Evolutionary conservation across 1,140 invertebrate species (phyloP), one percentile per base, ranked within the genome.

Genomic region (Chrysoperla carnea): DNA sequence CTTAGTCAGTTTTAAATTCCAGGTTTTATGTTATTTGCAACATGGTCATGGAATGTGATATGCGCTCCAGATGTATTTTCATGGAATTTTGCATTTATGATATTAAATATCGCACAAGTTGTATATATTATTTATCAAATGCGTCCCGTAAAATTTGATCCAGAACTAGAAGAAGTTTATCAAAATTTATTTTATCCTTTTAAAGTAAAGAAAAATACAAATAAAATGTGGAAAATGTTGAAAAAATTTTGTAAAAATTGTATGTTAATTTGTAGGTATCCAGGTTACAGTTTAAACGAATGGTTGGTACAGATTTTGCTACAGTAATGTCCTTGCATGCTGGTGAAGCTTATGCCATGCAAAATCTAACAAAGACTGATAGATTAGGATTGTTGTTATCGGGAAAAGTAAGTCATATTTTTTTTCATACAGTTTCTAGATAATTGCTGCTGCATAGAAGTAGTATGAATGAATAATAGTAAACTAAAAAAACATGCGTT

Each of bases 11-110:
- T n/a, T n/a, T n/a, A n/a, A n/a, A n/a, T 59, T 58, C 31, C 59
- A 87, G 85, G 78, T 31, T 84, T 86, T 52, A 70, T 89, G 61
- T 58, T 90, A 48, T 73, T 86, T 50, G 84, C 81, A 4, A 75
- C 82, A 27, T 91, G 87, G 87, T 79, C 85, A 8, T 90, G 85
- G 85, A 82, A 84, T 48, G 74, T 89, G 3, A 81, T 89, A 33
- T 91, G 86, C 55, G 83, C 86, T 2, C 84, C 85, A 1, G 84
- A 88, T 56, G 76, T 87, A 9, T 89, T 90, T 60, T 83, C 81
- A 0, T 91, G 85, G 85, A 89, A 87, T 55, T 86, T 90, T 50
- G 73, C 73, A 29, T 88, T 89, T 55, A 74, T 86, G 47, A 59
- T 89, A n/a, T 64, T 90, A 43, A 91, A 91, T 55, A 72, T 85